These are phyloP conservation scores for Diacarnus erythraeanus DNA, from an alignment of 37 sponge, comb jelly and placozoan genomes.

Conservation along the genomic window DNA sequence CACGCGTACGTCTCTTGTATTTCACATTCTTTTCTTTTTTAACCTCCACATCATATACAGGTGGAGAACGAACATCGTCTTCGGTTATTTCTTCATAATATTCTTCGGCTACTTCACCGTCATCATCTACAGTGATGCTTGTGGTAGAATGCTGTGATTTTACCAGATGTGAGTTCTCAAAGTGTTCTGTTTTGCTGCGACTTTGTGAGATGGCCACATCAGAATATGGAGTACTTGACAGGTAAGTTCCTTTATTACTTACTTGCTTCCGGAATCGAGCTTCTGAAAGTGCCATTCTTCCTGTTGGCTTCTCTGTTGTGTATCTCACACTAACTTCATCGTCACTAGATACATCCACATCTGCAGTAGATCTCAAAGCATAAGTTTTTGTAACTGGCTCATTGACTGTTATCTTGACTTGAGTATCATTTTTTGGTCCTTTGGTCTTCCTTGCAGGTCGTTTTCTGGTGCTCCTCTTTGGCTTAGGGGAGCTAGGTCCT, in stretches of 20 bases:
- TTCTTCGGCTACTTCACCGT: no score
- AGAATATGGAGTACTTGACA: conserved; percentile 11
- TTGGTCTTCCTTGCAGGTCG: neutral
- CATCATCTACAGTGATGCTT: no score
- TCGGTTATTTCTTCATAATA: no score
- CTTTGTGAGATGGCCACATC: neutral
- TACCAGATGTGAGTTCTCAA: no score
- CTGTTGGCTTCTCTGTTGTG: neutral
- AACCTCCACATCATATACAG: neutral
- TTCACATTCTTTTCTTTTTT: neutral
- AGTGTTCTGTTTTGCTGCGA: no score
- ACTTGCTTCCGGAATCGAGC: conserved; percentile 4
- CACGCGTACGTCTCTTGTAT: neutral
- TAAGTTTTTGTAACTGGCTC: neutral
- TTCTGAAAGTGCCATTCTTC: conserved; percentile 27
- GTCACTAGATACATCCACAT: conserved; percentile 6
- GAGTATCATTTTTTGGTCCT: neutral
- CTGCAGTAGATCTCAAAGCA: neutral
- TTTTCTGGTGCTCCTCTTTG: neutral
- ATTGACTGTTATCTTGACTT: neutral
- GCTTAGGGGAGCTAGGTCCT: neutral
- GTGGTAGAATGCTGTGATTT: no score
- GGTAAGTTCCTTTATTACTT: neutral
- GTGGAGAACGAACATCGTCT: no score
- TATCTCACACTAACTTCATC: neutral